Conservation (phyloP, 35 echinoderm and acorn worm genomes). For the Acanthaster planci region DNA sequence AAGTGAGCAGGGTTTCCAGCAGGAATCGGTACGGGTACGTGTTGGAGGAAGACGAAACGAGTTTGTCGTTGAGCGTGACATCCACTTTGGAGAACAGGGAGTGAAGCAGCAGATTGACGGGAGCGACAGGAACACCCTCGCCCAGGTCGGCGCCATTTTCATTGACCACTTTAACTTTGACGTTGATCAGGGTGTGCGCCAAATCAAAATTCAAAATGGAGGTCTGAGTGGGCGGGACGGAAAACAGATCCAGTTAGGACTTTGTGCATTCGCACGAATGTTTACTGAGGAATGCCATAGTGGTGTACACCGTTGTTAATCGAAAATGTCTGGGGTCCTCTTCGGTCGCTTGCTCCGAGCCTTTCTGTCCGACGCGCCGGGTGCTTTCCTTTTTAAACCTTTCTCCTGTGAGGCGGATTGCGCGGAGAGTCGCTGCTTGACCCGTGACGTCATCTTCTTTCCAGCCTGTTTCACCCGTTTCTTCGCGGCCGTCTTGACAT, state of each 20-base stretch:
- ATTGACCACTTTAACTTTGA: conserved; percentile 28
- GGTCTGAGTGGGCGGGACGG: conserved; percentile 34
- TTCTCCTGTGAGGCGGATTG: neutral
- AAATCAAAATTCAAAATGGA: conserved; percentile 38
- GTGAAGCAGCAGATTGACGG: conserved; percentile 35
- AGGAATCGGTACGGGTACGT: conserved; percentile 38
- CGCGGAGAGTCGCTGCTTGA: neutral
- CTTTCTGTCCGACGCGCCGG: neutral
- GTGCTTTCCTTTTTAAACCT: conserved; percentile 38
- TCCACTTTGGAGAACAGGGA: conserved; percentile 12
- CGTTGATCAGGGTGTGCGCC: conserved; percentile 41
- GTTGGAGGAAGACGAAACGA: conserved; percentile 26
- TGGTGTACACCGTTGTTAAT: neutral
- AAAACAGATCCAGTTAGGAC: conserved; percentile 69
- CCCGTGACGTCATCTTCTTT: no score
- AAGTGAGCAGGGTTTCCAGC: conserved; percentile 47
- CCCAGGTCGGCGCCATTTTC: conserved; percentile 37
- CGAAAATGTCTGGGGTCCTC: conserved; percentile 38
- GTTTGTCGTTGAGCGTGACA: conserved; percentile 39
- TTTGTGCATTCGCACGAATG: conserved; percentile 45
- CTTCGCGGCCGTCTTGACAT: neutral
- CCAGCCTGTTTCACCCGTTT: neutral
- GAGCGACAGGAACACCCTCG: conserved; percentile 19
- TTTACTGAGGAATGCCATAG: conserved; percentile 48
- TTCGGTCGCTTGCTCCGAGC: conserved; percentile 15